Evolutionary conservation across 2,888 invertebrate genomes (phyloP), one percentile per base, ranked within the genome.

Genomic region (Phytoseiulus persimilis): DNA sequence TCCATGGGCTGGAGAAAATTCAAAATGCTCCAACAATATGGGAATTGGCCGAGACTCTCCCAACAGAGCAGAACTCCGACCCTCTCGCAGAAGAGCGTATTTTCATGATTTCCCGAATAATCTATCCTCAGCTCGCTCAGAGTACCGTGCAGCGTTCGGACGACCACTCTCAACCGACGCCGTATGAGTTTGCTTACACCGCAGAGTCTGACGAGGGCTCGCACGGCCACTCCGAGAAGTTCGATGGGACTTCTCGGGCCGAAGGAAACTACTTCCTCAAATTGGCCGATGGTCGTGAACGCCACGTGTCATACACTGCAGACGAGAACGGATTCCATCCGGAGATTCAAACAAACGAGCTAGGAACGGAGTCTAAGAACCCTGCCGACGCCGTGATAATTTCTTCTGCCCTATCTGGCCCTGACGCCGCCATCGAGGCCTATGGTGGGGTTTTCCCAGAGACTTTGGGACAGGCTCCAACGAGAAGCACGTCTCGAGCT

Each of bases 301-400:
- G 87, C 2, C 18, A 87, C 31, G 87, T 87, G 87, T 32, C 87
- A 0, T 87, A 87, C 32, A 87, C 87, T 1, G 87, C 87, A 39
- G 87, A 87, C 32, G 87, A 87, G 87, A 39, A 33, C 31, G 87
- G 87, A 32, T 87, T 87, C 87, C 87, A 90, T 90, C 90, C 90
- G 23, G 87, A 90, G 46, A 90, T 90, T 0, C 33, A 90, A 18
- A 90, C 90, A 23, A 90, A 90, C 45, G 90, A 90, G 89, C 39
- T 90, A 32, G 90, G 90, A 46, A 90, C 90, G 0, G 90, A 89
- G 31, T 90, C 90, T 1, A 89, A 90, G 32, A 90, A 90, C 14
- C n/a, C 90, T 46, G 90, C 89, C 45, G 90, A 87, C 23, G 90
- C 89, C 39, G 32, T 32, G 0, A 89, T 89, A 46, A 28, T 33